These are phyloP conservation scores for Lasioglossum morio DNA, from an alignment of 2,888 invertebrate species.

Conservation along the genomic window DNA sequence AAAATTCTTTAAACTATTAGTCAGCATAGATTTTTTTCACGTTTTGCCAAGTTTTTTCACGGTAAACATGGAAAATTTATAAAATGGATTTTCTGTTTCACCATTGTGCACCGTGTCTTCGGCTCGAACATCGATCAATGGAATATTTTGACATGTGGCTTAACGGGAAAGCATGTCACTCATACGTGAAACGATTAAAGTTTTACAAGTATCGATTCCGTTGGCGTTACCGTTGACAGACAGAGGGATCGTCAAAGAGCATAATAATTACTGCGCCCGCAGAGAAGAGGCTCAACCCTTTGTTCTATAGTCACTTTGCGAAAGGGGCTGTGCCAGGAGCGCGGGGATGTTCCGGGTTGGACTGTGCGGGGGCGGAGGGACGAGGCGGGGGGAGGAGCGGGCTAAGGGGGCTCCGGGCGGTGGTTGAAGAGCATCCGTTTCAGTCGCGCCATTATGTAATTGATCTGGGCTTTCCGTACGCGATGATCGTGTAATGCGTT, in stretches of 20 bases:
- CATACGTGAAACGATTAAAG: constrained; percentile 78
- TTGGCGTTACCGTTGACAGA: constrained; percentile 80
- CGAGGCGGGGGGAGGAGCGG: constrained; percentile 10
- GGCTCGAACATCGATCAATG: not conserved
- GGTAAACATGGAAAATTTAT: not conserved
- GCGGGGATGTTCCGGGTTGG: constrained; percentile 42
- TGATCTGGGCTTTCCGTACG: constrained; percentile 79
- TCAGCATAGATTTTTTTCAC: not conserved
- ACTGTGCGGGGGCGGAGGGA: not conserved
- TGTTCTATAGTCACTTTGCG: constrained; percentile 84
- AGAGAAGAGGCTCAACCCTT: constrained; percentile 84
- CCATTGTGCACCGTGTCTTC: not conserved
- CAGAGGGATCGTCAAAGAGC: constrained; percentile 84
- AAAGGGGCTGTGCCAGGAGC: constrained; percentile 71
- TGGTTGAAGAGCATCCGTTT: constrained; percentile 79
- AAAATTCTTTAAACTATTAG: too few species aligned
- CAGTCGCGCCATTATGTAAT: constrained; percentile 82
- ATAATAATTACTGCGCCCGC: constrained; percentile 84
- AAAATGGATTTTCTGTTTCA: not conserved
- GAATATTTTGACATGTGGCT: constrained; percentile 53
- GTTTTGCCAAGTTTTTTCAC: too few species aligned
- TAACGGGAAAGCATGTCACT: constrained; percentile 53
- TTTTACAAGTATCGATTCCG: constrained; percentile 83
- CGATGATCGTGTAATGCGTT: constrained; percentile 76
- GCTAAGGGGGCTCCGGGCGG: constrained; percentile 64